Percentiles rank a stretch among this genome's conserved stretches.
Conservation (phyloP, 2,113 vertebrate genomes). For the Pristiophorus japonicus region DNA sequence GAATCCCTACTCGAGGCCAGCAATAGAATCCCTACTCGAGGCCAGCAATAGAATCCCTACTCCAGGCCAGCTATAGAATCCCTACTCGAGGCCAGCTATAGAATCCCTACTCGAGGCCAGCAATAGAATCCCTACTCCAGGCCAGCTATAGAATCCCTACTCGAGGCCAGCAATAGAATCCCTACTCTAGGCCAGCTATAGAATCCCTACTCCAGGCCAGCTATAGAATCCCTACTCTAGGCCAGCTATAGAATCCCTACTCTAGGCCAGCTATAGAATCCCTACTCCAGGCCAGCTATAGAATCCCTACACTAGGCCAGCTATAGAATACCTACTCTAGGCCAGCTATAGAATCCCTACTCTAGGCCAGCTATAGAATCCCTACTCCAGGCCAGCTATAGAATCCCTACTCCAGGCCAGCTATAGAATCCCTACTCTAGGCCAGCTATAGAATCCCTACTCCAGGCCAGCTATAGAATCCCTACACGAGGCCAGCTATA, state of each 20-base stretch:
- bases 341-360: background rate
- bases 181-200: background rate
- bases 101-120: background rate
- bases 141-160: background rate
- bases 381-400: background rate
- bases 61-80: too few species aligned
- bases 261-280: background rate
- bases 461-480: too few species aligned
- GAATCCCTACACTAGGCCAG: background rate
- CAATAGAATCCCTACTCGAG: too few species aligned
- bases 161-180: too few species aligned
- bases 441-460: background rate
- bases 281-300: background rate
- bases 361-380: background rate
- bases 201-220: background rate
- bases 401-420: background rate
- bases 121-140: too few species aligned
- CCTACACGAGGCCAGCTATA: background rate
- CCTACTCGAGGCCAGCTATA: background rate
- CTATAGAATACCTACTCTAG: too few species aligned
- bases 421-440: too few species aligned
- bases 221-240: background rate
- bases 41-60: background rate
- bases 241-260: too few species aligned
- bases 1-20: background rate